These are phyloP conservation scores for Lethrus apterus DNA, from an alignment of 1,140 invertebrate genomes.

Conservation along the genomic window DNA sequence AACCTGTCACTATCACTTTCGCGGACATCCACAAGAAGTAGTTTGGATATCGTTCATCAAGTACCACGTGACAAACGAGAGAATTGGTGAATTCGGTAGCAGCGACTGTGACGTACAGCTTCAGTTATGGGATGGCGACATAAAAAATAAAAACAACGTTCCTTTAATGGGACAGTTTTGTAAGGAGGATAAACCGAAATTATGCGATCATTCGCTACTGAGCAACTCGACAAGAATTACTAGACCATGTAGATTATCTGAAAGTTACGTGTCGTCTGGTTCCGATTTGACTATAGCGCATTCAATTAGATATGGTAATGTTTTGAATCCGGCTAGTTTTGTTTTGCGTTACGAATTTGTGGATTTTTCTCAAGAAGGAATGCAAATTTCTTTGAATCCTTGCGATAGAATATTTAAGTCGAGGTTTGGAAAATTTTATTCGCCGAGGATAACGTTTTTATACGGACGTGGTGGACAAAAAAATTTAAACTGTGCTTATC, in stretches of 20 bases:
- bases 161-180: constrained; percentile 66
- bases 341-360: constrained; percentile 73
- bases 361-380: constrained; percentile 53
- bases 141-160: constrained; percentile 41
- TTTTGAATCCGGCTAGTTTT: constrained; percentile 69
- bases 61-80: constrained; percentile 64
- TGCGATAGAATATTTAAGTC: constrained; percentile 55
- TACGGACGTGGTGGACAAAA: constrained; percentile 70
- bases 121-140: constrained; percentile 65
- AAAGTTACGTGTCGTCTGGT: constrained; percentile 69
- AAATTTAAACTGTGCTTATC: constrained; percentile 66
- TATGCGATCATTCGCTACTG: constrained; percentile 68
- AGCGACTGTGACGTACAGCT: constrained; percentile 66
- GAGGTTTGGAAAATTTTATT: constrained; percentile 56
- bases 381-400: constrained; percentile 49
- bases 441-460: constrained; percentile 72
- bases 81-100: constrained; percentile 54
- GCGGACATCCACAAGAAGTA: constrained; percentile 61
- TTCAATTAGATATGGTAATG: constrained; percentile 67
- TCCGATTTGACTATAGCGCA: constrained; percentile 64
- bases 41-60: constrained; percentile 81
- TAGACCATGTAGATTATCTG: constrained; percentile 62
- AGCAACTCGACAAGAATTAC: constrained; percentile 66
- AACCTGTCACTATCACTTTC: constrained; percentile 78
- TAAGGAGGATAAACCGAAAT: constrained; percentile 62